These are phyloP conservation scores for Cliona cf. orientalis DNA, from an alignment of 37 sponge, comb jelly and placozoan genomes.

Conservation along the genomic window DNA sequence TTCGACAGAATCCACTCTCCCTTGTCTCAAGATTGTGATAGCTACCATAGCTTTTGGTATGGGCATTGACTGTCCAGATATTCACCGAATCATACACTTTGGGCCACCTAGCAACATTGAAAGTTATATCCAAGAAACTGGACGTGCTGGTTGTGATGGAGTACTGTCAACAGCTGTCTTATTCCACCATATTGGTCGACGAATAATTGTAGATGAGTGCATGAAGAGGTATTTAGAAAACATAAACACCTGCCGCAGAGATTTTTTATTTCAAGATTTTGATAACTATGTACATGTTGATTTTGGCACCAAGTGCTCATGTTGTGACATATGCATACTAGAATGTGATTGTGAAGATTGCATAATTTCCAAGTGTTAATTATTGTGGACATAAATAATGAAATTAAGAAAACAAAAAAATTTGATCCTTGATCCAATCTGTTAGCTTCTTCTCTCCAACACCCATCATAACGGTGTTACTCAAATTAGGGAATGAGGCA, in stretches of 20 bases:
- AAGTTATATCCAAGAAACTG: constrained; percentile 23
- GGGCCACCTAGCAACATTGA: constrained; percentile 13
- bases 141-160: constrained; percentile 25
- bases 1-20: not conserved
- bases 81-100: constrained; percentile 24
- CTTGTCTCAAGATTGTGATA: constrained; percentile 21
- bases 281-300: not conserved
- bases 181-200: not conserved
- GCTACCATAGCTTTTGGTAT: constrained; percentile 39
- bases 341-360: constrained; percentile 22
- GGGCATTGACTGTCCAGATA: constrained; percentile 13
- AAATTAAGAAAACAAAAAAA: too few relatives aligned
- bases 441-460: not conserved
- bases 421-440: too few relatives aligned
- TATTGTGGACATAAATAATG: too few relatives aligned
- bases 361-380: too few relatives aligned
- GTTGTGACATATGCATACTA: constrained; percentile 19
- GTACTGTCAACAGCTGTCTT: not conserved
- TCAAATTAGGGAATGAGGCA: not conserved
- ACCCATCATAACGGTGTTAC: not conserved
- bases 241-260: constrained; percentile 20
- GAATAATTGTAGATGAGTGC: not conserved
- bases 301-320: not conserved
- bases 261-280: constrained; percentile 18
- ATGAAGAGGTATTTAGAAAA: constrained; percentile 19